These are phyloP conservation scores for Platalea minor DNA, from an alignment of 2,797 vertebrate genomes.

Conservation along the genomic window DNA sequence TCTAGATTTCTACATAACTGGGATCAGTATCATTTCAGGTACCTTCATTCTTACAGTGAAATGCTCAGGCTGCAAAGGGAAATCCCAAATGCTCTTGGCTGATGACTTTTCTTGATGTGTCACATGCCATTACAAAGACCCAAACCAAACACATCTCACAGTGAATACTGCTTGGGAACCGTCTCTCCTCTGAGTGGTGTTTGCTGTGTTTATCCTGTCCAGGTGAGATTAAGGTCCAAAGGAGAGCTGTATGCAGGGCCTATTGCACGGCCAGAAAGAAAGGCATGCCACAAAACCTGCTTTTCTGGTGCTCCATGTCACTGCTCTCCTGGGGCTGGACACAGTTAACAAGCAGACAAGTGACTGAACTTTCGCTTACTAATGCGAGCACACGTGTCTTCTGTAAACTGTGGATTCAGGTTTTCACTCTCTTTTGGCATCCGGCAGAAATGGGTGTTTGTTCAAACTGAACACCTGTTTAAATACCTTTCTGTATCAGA, in stretches of 20 bases:
- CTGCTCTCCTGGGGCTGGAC: neutral
- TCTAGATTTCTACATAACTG: neutral
- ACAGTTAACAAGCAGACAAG: neutral
- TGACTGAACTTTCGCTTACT: neutral
- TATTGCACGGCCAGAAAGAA: neutral
- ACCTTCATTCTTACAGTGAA: neutral
- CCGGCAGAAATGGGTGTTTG: neutral
- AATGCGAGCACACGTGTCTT: neutral
- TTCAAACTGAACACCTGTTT: neutral
- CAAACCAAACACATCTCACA: neutral
- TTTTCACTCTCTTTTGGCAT: neutral
- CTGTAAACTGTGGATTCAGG: neutral
- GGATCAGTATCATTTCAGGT: neutral
- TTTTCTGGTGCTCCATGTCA: neutral
- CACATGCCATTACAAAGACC: neutral
- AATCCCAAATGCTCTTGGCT: neutral
- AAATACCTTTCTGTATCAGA: neutral
- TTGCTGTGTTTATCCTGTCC: neutral
- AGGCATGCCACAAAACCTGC: constrained; percentile 26
- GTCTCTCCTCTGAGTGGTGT: neutral
- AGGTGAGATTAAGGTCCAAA: neutral
- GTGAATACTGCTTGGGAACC: neutral
- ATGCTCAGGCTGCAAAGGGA: neutral
- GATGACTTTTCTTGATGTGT: neutral
- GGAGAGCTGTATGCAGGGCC: neutral